phyloP scores from a whole-genome alignment of 2,888 invertebrate species.

The Athetis lepigone region DNA sequence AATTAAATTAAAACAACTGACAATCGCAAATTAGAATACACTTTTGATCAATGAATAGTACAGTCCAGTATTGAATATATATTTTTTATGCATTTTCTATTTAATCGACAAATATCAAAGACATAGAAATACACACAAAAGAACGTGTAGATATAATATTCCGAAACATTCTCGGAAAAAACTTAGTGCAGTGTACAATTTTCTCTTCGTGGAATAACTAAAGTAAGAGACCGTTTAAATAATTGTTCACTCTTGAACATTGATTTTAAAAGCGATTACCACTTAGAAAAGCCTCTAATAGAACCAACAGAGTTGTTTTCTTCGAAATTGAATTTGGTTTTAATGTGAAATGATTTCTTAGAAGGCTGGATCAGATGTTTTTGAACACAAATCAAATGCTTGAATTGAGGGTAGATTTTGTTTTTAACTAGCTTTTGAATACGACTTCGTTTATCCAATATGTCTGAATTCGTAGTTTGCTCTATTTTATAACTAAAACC shows the following conservation, averaged over 20 bases:
- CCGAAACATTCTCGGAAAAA: constrained; percentile 15
- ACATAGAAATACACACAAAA: constrained; percentile 4
- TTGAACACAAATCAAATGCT: neutral
- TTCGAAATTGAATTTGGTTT: constrained; percentile 9
- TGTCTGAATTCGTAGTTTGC: too few relatives aligned
- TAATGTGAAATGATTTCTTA: constrained; percentile 1
- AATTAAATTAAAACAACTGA: neutral
- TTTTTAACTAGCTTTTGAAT: neutral
- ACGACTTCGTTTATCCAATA: too few relatives aligned
- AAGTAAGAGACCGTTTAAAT: constrained; percentile 42
- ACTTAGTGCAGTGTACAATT: constrained; percentile 31
- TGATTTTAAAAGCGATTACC: constrained; percentile 16
- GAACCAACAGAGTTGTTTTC: constrained; percentile 11
- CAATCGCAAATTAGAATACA: constrained; percentile 1
- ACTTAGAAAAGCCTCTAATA: neutral
- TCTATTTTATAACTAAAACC: too few relatives aligned
- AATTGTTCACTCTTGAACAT: constrained; percentile 5
- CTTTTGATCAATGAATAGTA: too few relatives aligned
- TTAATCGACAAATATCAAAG: neutral
- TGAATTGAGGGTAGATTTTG: neutral
- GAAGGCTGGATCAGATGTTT: constrained; percentile 15
- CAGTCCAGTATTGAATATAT: too few relatives aligned
- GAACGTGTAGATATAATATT: constrained; percentile 15
- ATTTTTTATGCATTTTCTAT: constrained; percentile 1
- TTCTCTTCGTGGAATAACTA: constrained; percentile 26